Evolutionary conservation across 2,113 vertebrate genomes (phyloP).

Genomic region (Oxyruncus cristatus): DNA sequence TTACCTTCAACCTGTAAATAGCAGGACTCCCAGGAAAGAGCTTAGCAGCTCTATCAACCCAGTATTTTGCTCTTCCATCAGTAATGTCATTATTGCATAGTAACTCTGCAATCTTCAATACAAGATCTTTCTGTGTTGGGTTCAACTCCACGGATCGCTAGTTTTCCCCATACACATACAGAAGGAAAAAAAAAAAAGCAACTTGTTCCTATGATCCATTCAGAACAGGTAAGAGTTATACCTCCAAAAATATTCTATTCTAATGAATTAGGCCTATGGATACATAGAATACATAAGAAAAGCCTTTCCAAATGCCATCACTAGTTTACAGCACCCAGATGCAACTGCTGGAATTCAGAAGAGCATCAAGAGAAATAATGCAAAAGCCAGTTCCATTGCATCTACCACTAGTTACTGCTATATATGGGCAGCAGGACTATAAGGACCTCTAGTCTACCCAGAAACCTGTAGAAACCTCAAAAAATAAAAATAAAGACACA

Average conservation of each 20-base stretch:
- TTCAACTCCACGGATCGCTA: conserved; percentile 96
- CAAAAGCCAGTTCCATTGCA: not conserved
- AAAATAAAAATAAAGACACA: not conserved
- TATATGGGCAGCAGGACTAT: fast-evolving
- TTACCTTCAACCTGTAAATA: conserved; percentile 90
- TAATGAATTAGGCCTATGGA: not conserved
- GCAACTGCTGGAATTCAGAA: not conserved
- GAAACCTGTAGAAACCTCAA: not conserved
- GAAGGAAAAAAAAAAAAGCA: not conserved
- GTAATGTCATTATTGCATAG: conserved; percentile 82
- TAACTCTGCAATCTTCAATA: conserved; percentile 94
- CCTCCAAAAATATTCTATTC: not conserved
- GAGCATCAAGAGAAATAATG: not conserved
- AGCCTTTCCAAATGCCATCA: not conserved
- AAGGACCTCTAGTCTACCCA: not conserved
- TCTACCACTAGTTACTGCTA: not conserved
- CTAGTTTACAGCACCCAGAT: not conserved
- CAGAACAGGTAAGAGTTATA: not conserved
- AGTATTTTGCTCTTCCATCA: conserved; percentile 92
- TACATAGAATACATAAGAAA: not conserved
- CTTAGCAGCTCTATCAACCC: conserved; percentile 94
- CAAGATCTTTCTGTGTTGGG: conserved; percentile 90
- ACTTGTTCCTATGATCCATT: not conserved
- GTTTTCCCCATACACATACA: not conserved
- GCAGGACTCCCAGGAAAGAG: conserved; percentile 86